Evolutionary conservation across 1,140 invertebrate species (phyloP), one percentile per base, ranked within the genome.

Genomic region (Zeugodacus cucurbitae): DNA sequence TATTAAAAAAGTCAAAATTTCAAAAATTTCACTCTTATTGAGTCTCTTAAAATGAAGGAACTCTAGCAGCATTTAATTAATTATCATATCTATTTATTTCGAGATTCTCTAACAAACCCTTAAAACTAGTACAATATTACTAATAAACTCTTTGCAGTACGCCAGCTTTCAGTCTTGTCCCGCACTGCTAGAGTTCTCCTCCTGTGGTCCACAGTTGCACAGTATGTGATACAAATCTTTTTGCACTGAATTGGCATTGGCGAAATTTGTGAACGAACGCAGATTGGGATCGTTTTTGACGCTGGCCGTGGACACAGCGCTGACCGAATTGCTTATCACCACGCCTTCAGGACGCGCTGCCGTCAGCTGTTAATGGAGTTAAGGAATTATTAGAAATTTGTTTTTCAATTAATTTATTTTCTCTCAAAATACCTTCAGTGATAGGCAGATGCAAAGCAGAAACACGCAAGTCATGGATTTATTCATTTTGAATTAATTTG

Each of bases 271-370:
- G n/a, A 82, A 82, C 2, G 41, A 26, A 54, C 74, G 74, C 41
- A 82, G 41, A 29, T 82, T 82, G 4, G 74, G 74, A 82, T 82
- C 74, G 11, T 82, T 82, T 82, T 82, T 82, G 41, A 82, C 74
- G 14, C 48, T 82, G 37, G 74, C 41, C 1, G 37, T 82, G 22
- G 74, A 82, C 26, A 82, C 74, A 3, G 74, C 74, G 26, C 41
- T 82, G 1, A 82, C 74, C 34, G 37, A 26, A 48, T 82, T 82
- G 34, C 41, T 82, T 48, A 82, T 82, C 22, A 82, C 41, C 8
- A 82, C 22, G 2, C 37, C 74, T 8, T 74, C 67, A 48, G 74
- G 74, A 26, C 37, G 74, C 22, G 74, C 34, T 10, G 34, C 74
- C 26, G 74, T 14, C 22, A 82, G 20, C 74, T 82, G 41, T 1